phyloP scores from a whole-genome alignment of 2,888 invertebrate genomes.

The Drosophila melanosoma region DNA sequence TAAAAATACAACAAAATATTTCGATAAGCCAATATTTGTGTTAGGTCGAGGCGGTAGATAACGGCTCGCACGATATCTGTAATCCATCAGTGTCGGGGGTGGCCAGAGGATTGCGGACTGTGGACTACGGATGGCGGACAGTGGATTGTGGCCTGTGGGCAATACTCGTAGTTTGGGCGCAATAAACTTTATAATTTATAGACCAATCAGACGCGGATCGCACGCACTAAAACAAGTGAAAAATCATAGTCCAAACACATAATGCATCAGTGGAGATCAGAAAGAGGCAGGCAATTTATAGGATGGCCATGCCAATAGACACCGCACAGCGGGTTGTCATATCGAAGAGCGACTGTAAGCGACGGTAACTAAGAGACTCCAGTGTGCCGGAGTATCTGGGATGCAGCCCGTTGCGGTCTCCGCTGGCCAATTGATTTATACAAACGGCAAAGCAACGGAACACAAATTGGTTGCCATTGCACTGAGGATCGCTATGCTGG shows the following conservation, averaged over 20 bases:
- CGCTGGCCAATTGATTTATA: conserved; percentile 77
- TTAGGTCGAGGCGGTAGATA: conserved; percentile 37
- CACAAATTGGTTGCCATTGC: conserved; percentile 76
- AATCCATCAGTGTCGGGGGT: conserved; percentile 78
- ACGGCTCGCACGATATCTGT: conserved; percentile 49
- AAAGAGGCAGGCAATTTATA: conserved; percentile 70
- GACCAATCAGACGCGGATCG: conserved; percentile 72
- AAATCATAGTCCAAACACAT: conserved; percentile 80
- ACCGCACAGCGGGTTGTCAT: conserved; percentile 82
- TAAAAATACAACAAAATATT: conserved; percentile 34
- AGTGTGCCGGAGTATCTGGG: conserved; percentile 13
- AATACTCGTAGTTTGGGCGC: conserved; percentile 43
- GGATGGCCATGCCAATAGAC: conserved; percentile 76
- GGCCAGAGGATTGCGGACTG: conserved; percentile 30
- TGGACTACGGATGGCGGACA: conserved; percentile 4
- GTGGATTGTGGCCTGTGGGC: conserved; percentile 8
- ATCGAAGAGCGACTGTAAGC: conserved; percentile 61
- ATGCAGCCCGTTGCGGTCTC: conserved; percentile 17
- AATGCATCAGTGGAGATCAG: conserved; percentile 71
- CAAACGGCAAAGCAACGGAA: conserved; percentile 81
- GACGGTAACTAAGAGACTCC: conserved; percentile 28
- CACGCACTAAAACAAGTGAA: conserved; percentile 78
- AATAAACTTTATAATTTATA: conserved; percentile 78
- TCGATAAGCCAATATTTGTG: conserved; percentile 68
- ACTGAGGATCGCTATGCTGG: conserved; percentile 29